Conservation (phyloP, 2,113 vertebrate genomes). For the Erythrocercus mccallii region DNA sequence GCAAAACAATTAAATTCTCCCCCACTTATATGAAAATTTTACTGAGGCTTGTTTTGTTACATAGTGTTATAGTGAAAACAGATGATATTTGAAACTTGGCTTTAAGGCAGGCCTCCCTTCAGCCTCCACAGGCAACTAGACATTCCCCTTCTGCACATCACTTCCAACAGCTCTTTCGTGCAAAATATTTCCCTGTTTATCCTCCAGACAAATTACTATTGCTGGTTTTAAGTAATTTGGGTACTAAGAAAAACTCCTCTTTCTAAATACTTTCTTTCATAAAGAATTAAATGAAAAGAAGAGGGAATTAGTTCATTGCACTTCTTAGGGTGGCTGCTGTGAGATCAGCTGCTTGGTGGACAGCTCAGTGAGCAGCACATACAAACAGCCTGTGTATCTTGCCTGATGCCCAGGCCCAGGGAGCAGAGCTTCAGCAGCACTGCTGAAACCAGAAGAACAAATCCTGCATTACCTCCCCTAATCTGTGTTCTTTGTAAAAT, state of each 20-base stretch:
- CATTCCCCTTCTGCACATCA: not conserved
- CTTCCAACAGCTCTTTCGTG: slow-evolving; percentile 9
- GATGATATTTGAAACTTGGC: slow-evolving; percentile 57
- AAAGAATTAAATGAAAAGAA: not conserved
- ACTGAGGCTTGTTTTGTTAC: slow-evolving; percentile 38
- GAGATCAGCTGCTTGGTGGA: not conserved
- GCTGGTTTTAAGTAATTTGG: not conserved
- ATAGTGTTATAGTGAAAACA: slow-evolving; percentile 55
- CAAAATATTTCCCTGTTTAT: slow-evolving; percentile 28
- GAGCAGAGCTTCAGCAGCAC: not conserved
- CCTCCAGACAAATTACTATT: slow-evolving; percentile 16
- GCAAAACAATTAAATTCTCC: slow-evolving; percentile 11
- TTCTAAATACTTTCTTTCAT: not conserved
- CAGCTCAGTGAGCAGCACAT: not conserved
- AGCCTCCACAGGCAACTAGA: slow-evolving; percentile 30
- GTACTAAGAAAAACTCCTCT: not conserved
- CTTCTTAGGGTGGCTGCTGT: not conserved
- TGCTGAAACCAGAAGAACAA: not conserved
- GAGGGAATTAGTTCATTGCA: not conserved
- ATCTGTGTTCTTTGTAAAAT: not conserved
- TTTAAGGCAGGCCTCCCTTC: slow-evolving; percentile 16
- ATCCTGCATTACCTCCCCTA: not conserved
- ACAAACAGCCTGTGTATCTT: not conserved
- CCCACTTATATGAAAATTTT: slow-evolving; percentile 18
- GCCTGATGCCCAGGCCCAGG: not conserved